A percentile compares a stretch with the other conserved stretches of the same genome.
Evolutionary conservation across 2,113 vertebrate genomes (phyloP).

Genomic region (Elephas maximus): DNA sequence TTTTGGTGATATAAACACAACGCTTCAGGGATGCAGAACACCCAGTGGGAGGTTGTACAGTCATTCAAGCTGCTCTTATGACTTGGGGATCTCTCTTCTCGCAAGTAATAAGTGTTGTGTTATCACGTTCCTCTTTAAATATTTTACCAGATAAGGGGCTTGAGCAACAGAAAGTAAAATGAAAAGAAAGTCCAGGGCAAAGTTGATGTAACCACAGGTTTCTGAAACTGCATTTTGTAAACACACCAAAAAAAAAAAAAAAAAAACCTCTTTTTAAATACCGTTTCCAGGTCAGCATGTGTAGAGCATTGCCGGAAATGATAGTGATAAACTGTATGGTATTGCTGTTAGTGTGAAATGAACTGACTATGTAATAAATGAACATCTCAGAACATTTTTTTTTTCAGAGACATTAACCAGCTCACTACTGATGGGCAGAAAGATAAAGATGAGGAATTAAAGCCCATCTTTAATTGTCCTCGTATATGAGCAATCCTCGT

Average conservation of each 20-base stretch:
- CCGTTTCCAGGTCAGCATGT: conserved; percentile 80
- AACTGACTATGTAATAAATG: conserved; percentile 82
- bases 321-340: conserved; percentile 81
- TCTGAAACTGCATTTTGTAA: conserved; percentile 64
- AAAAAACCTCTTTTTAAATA: conserved; percentile 65
- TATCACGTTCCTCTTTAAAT: background rate
- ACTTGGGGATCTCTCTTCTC: background rate
- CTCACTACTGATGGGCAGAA: conserved; percentile 75
- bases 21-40: background rate
- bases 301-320: conserved; percentile 76
- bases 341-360: conserved; percentile 83
- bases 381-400: conserved; percentile 69
- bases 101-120: background rate
- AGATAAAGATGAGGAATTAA: conserved; percentile 79
- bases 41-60: background rate
- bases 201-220: conserved; percentile 68
- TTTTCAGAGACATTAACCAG: conserved; percentile 80
- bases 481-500: conserved; percentile 59
- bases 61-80: background rate
- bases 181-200: conserved; percentile 65
- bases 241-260: background rate
- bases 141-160: conserved; percentile 10
- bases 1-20: background rate
- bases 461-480: conserved; percentile 49
- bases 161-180: conserved; percentile 43